Percentiles rank a stretch among this genome's conserved stretches.
phyloP scores from a whole-genome alignment of 2,888 invertebrate species.

The Perizoma flavofasciatum region DNA sequence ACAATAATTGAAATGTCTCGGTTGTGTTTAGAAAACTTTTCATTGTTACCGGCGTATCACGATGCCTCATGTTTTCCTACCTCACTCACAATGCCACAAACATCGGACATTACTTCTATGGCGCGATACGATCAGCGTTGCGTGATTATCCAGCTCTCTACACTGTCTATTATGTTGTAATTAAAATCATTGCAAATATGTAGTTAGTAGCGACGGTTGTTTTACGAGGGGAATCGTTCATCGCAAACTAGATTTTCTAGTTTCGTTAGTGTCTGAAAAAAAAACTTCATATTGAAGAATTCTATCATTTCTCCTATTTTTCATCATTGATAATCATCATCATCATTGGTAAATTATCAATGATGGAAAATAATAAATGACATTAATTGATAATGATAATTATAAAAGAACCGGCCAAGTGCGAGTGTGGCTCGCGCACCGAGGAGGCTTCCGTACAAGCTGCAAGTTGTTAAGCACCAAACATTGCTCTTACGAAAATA shows the following conservation, averaged over 20 bases:
- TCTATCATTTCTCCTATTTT: too few relatives aligned
- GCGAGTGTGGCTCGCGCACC: too few relatives aligned
- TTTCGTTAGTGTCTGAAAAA: background rate
- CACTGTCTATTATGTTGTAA: conserved; percentile 48
- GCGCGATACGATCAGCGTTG: conserved; percentile 53
- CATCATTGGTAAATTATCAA: too few relatives aligned
- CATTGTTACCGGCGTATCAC: conserved; percentile 64
- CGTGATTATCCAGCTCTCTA: conserved; percentile 53
- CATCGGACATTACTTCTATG: conserved; percentile 56
- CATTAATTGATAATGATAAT: too few relatives aligned
- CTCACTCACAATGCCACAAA: conserved; percentile 58
- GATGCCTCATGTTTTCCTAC: conserved; percentile 61
- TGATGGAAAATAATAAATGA: too few relatives aligned
- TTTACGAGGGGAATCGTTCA: conserved; percentile 25
- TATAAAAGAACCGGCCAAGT: too few relatives aligned
- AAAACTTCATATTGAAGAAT: too few relatives aligned
- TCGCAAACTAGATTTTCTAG: conserved; percentile 10
- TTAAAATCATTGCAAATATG: conserved; percentile 42
- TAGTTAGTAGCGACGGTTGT: conserved; percentile 33
- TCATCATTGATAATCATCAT: too few relatives aligned
- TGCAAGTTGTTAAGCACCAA: too few relatives aligned
- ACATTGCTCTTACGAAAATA: too few relatives aligned
- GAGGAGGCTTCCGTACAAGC: too few relatives aligned
- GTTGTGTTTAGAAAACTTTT: conserved; percentile 61
- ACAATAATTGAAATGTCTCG: conserved; percentile 54